phyloP scores from a whole-genome alignment of 2,888 invertebrate genomes.

The Monoplex corrugatus region DNA sequence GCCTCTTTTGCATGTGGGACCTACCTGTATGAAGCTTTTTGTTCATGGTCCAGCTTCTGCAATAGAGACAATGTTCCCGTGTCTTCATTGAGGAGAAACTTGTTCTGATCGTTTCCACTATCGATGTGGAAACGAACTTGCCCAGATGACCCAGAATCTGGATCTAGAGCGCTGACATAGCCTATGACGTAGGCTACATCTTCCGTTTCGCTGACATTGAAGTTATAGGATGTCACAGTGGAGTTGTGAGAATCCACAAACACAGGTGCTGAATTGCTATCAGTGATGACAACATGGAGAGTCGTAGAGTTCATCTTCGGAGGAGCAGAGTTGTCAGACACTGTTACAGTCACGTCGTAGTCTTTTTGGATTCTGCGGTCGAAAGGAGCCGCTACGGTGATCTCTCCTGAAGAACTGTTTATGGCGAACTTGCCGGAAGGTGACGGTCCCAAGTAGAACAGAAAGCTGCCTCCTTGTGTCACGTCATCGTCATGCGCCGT shows the following conservation, averaged over 20 bases:
- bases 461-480: conserved; percentile 56
- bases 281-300: conserved; percentile 51
- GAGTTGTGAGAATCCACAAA: conserved; percentile 46
- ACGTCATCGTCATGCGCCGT: conserved; percentile 54
- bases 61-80: conserved; percentile 44
- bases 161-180: conserved; percentile 52
- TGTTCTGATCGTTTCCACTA: conserved; percentile 28
- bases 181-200: conserved; percentile 51
- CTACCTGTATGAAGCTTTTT: conserved; percentile 4
- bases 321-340: conserved; percentile 57
- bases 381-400: conserved; percentile 53
- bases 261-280: conserved; percentile 57
- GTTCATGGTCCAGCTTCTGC: conserved; percentile 41
- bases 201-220: conserved; percentile 54
- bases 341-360: conserved; percentile 54
- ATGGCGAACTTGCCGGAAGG: conserved; percentile 58
- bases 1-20: too few species aligned
- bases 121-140: conserved; percentile 46
- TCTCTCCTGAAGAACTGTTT: conserved; percentile 49
- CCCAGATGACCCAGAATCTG: conserved; percentile 60
- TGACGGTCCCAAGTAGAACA: conserved; percentile 50
- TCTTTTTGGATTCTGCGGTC: conserved; percentile 50
- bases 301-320: conserved; percentile 46
- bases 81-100: conserved; percentile 2
- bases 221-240: conserved; percentile 38